Evolutionary conservation across 2,888 invertebrate genomes (phyloP), one percentile per base, ranked within the genome.

Genomic region (Anoplius nigerrimus): DNA sequence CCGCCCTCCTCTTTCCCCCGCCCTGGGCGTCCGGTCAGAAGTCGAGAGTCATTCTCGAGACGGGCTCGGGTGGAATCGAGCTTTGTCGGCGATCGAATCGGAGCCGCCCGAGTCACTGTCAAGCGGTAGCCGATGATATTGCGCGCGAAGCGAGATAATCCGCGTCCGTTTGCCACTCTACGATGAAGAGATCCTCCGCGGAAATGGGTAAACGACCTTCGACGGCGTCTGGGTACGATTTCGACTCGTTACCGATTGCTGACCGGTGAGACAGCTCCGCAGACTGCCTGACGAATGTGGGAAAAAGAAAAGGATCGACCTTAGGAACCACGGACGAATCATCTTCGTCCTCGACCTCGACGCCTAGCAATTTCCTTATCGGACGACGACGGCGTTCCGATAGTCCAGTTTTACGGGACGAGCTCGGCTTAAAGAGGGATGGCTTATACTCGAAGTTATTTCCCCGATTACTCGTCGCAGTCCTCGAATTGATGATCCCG

Each of bases 121-220:
- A 56, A 61, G 67, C 57, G 56, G 75, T 73, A 68, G 66, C 65
- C 68, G 62, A 65, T 71, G 74, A 71, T 74, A 72, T 72, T 70
- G 70, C 72, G 56, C 69, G 51, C 61, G 67, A 58, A 62, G 65
- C 67, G 58, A 72, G 74, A 72, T 72, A 78, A 76, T 72, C 69
- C 74, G 71, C 69, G 72, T 72, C 55, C 45, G 57, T 63, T 54
- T 66, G 69, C 66, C 64, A 66, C 69, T 72, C 69, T 55, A 56
- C 58, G 62, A 72, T 65, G 61, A 70, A 75, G 70, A 74, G 73
- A 71, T 78, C 68, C 63, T 48, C 56, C 55, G 59, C 43, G 62
- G 68, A 62, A 66, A 55, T 64, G 65, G 69, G 78, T 78, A 78
- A 78, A 75, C 66, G 77, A 78, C 74, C 75, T 78, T 75, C 62